A percentile compares a stretch with the other conserved stretches of the same genome.
Conservation (phyloP, 2,888 invertebrate species). For the Hecatera dysodea region DNA sequence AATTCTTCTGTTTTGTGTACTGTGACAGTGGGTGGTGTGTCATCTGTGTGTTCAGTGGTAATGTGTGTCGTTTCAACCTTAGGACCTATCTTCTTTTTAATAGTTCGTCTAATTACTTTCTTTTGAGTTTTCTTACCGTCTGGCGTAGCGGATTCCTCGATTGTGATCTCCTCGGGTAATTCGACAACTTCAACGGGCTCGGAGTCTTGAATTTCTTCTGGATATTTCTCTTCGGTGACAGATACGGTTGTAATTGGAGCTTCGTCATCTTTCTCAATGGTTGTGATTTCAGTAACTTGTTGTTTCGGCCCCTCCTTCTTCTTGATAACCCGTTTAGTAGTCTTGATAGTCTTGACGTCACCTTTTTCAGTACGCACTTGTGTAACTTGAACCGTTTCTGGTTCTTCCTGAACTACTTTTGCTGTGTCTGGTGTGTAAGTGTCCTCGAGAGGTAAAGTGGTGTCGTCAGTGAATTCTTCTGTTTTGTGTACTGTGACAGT, state of each 20-base stretch:
- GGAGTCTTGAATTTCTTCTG: background rate
- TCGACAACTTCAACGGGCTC: conserved; percentile 66
- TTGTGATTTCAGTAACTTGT: too few species aligned
- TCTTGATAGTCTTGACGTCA: too few species aligned
- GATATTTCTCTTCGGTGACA: background rate
- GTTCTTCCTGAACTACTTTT: too few species aligned
- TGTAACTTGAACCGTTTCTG: too few species aligned
- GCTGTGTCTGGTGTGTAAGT: too few species aligned
- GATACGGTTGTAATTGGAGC: conserved; percentile 62
- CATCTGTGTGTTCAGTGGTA: conserved; percentile 4
- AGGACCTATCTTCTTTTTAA: conserved; percentile 17
- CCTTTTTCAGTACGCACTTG: too few species aligned
- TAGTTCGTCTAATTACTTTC: background rate
- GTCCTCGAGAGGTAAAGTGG: too few species aligned
- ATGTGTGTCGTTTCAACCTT: conserved; percentile 6
- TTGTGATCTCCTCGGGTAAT: conserved; percentile 67
- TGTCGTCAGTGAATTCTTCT: too few species aligned
- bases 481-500: too few species aligned
- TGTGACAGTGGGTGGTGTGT: conserved; percentile 3
- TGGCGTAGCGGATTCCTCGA: background rate
- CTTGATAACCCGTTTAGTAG: too few species aligned
- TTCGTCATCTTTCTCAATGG: conserved; percentile 47
- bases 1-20: conserved; percentile 12
- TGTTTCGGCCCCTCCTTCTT: too few species aligned
- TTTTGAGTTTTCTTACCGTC: background rate